These are phyloP conservation scores for Emydura subglobosa DNA, from an alignment of 2,113 vertebrate species.

Conservation along the genomic window DNA sequence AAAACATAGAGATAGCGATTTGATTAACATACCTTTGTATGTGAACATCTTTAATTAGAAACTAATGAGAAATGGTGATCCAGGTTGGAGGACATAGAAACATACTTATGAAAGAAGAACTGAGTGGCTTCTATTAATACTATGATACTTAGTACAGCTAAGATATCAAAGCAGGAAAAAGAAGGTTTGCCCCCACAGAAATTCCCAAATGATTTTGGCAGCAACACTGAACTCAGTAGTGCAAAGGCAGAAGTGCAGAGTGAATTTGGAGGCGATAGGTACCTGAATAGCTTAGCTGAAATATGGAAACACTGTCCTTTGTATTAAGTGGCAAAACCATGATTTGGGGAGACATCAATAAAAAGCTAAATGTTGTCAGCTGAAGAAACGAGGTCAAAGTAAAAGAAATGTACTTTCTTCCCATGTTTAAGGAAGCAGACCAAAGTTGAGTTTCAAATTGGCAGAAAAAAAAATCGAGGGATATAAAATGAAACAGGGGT, in stretches of 20 bases:
- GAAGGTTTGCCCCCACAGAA: conserved; percentile 54
- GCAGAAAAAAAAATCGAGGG: conserved; percentile 19
- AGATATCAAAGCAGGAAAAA: conserved; percentile 60
- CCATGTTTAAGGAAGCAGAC: conserved; percentile 66
- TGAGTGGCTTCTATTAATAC: neutral
- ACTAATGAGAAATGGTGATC: neutral
- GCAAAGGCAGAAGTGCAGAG: conserved; percentile 12
- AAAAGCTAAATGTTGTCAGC: conserved; percentile 56
- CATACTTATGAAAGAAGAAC: conserved; percentile 28
- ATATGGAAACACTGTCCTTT: neutral
- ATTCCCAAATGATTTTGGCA: conserved; percentile 67
- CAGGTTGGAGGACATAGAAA: conserved; percentile 1
- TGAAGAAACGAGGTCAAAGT: conserved; percentile 68
- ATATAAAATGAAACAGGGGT: conserved; percentile 64
- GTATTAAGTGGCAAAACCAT: conserved; percentile 49
- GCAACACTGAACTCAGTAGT: conserved; percentile 29
- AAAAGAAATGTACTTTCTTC: conserved; percentile 60
- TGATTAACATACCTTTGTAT: neutral
- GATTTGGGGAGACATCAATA: conserved; percentile 45
- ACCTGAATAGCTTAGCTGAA: conserved; percentile 61
- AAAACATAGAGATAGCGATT: neutral
- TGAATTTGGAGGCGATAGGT: conserved; percentile 49
- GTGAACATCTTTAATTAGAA: conserved; percentile 9
- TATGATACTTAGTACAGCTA: conserved; percentile 55
- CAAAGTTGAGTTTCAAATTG: conserved; percentile 62